Base-by-base conservation (phyloP, 2,888 invertebrate genomes). In the Phymatocera aterrima region DNA sequence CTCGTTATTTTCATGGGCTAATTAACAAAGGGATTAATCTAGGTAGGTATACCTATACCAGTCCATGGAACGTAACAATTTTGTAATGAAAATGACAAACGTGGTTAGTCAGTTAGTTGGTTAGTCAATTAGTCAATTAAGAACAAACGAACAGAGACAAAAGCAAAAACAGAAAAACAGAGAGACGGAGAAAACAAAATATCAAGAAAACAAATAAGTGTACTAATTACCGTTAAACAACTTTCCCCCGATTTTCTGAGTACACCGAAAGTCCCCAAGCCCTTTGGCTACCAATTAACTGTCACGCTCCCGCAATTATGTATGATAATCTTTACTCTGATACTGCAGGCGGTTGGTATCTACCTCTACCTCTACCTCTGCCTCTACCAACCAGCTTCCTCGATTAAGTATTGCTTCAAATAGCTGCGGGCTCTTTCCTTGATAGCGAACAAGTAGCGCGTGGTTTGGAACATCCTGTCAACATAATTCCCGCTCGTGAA, bases 301-400 rank as follows among this genome's bases (percentile, higher is more conserved):
- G 51, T 72, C 72, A 72, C 51, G 72, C 51, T 72, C 18, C 37
- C 40, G 75, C 57, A 60, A 75, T 75, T 75, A 75, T 31, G 40
- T 75, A 37, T 54, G 75, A 75, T 75, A 75, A 75, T 75, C 75
- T 54, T 75, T 57, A n/a, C 57, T 24, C 72, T 51, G 72, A 51
- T 72, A 72, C 31, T 37, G 34, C 8, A n/a, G 31, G 34, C 48
- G 10, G 18, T 12, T 6, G 68, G 57, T 21, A 28, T n/a, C n/a
- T 57, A 57, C 57, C 24, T 18, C 0, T 31, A 15, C 0, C n/a
- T 31, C 51, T 37, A n/a, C 24, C 51, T 51, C 8, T 12, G 72
- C 28, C 34, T 5, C 18, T 43, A 43, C 46, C n/a, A 68, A 15
- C 34, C 28, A 40, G 57, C 75, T 75, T 75, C 43, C 57, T 40